Evolutionary conservation across 2,888 invertebrate species (phyloP), one percentile per base, ranked within the genome.

Genomic region (Caenorhabditis sulstoni): DNA sequence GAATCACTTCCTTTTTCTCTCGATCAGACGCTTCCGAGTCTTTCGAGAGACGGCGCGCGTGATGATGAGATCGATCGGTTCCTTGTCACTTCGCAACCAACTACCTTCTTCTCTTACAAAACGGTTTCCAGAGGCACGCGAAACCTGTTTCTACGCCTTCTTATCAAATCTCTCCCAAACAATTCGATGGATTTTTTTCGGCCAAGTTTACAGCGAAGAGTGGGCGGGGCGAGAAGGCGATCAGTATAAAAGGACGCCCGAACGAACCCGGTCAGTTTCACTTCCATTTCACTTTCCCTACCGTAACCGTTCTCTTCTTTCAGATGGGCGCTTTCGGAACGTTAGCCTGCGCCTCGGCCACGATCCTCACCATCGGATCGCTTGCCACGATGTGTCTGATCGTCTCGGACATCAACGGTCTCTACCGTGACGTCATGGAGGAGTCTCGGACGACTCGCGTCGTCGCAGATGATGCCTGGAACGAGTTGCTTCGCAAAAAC

Each of bases 261-360:
- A 29, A 29, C 29, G 29, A 29, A 29, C 4, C 29, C 29, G 29
- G 29, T 29, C 29, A 29, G 7, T 7, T 29, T 7, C 29, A 29
- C 29, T 29, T 29, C 29, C 29, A n/a, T n/a, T n/a, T n/a, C 12
- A 3, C 11, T 41, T 41, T 11, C 11, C 12, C 41, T 11, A 3
- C 23, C 20, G 9, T 20, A 47, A 14, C 8, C 18, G n/a, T 47
- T 47, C 9, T 9, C 9, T 61, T 70, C 9, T 61, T 70, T 37
- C 59, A 59, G 65, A 79, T 79, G 79, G 79, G 79, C 68, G 70
- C 79, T 9, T 79, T 71, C 59, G 79, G 79, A 39, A 79, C 79
- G 45, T 9, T 75, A 14, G 79, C 79, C 37, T 80, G 80, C 47
- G 80, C 64, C 29, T 73, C 75, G 52, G 80, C 80, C 12, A 67